Percentiles rank a stretch among this genome's conserved stretches.
These are phyloP conservation scores for Syngnathoides biaculeatus DNA, from an alignment of 2,113 vertebrate genomes.

Conservation along the genomic window DNA sequence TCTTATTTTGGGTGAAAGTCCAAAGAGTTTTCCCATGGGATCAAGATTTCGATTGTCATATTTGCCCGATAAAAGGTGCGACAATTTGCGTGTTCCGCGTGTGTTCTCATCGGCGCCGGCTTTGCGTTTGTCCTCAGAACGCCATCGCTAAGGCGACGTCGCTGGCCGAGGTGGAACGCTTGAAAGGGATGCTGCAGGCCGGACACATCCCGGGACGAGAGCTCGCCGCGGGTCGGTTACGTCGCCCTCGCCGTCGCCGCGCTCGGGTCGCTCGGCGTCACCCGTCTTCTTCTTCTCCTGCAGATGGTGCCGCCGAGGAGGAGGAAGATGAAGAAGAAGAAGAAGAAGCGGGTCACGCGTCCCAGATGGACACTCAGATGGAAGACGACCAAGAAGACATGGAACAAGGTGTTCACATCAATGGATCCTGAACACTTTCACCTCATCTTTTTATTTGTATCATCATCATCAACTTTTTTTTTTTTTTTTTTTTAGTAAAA, in stretches of 20 bases:
- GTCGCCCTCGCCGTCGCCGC: accelerated
- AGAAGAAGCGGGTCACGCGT: constrained; percentile 34
- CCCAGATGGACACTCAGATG: constrained; percentile 21
- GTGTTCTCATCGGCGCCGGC: too few relatives aligned
- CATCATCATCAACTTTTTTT: too few relatives aligned
- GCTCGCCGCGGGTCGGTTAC: constrained; percentile 75
- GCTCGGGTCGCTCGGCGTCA: too few relatives aligned
- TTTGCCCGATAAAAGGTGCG: too few relatives aligned
- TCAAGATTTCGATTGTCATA: too few relatives aligned
- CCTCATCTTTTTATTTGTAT: neutral
- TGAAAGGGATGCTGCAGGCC: constrained; percentile 90
- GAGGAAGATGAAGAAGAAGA: constrained; percentile 63
- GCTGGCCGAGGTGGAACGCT: constrained; percentile 88
- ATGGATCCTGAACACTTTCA: constrained; percentile 71
- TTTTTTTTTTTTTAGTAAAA: neutral
- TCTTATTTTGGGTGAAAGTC: too few relatives aligned
- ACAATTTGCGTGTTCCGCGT: too few relatives aligned
- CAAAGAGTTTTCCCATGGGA: too few relatives aligned
- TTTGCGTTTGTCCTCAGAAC: constrained; percentile 71
- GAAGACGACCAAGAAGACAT: constrained; percentile 66
- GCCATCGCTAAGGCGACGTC: constrained; percentile 92
- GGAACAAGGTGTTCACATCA: constrained; percentile 80
- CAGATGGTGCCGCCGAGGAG: constrained; percentile 52
- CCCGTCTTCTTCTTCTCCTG: neutral
- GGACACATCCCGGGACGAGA: constrained; percentile 93